phyloP scores from a whole-genome alignment of 2,888 invertebrate species.

The Apocheima hispidaria region DNA sequence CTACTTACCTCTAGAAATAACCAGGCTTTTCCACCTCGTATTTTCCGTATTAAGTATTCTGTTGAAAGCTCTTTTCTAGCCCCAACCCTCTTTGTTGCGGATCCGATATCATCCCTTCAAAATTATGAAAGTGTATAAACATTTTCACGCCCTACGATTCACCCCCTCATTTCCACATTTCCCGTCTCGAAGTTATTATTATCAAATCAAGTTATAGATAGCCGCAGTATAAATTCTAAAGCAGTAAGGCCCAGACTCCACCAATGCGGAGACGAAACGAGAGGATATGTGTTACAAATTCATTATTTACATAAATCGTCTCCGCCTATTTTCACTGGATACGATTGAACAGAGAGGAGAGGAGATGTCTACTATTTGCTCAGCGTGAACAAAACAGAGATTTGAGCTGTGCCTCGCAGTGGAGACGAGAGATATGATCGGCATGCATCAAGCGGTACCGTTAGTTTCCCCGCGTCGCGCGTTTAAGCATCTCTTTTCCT shows the following conservation, averaged over 20 bases:
- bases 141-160: conserved; percentile 80
- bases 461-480: too few relatives aligned
- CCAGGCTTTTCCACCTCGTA: conserved; percentile 74
- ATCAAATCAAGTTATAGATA: conserved; percentile 81
- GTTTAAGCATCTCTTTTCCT: too few relatives aligned
- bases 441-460: too few relatives aligned
- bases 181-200: conserved; percentile 81
- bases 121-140: conserved; percentile 86
- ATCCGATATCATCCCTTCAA: conserved; percentile 82
- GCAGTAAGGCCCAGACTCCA: conserved; percentile 15
- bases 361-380: too few relatives aligned
- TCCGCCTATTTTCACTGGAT: too few relatives aligned
- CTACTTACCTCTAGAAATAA: conserved; percentile 64
- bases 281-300: too few relatives aligned
- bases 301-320: too few relatives aligned
- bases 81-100: conserved; percentile 71
- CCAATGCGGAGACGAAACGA: too few relatives aligned
- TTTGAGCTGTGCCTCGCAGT: too few relatives aligned
- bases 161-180: conserved; percentile 78
- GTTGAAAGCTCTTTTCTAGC: conserved; percentile 74
- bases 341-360: too few relatives aligned
- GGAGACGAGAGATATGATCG: too few relatives aligned
- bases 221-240: neutral
- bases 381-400: too few relatives aligned
- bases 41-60: conserved; percentile 81